These are phyloP conservation scores for Eutolmus rufibarbis DNA, from an alignment of 2,888 invertebrate genomes.

Conservation along the genomic window DNA sequence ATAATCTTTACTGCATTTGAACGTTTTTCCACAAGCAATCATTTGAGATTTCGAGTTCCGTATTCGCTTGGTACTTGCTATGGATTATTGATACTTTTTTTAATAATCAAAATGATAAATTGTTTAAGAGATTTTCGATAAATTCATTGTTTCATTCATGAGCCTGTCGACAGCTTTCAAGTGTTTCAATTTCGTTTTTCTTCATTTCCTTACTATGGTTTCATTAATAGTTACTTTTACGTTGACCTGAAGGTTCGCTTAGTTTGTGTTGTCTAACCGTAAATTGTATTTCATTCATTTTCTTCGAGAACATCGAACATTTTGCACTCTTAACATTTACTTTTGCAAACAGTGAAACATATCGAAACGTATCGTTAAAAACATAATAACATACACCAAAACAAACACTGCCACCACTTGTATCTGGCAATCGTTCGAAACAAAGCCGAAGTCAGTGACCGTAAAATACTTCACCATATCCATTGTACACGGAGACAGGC, in stretches of 20 bases:
- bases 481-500: slow-evolving; percentile 5
- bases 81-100: not conserved
- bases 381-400: not conserved
- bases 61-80: slow-evolving; percentile 16
- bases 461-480: not conserved
- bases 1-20: not conserved
- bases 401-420: not conserved
- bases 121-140: not conserved
- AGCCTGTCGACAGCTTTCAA: slow-evolving; percentile 32
- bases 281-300: slow-evolving; percentile 27
- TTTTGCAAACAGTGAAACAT: slow-evolving; percentile 22
- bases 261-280: slow-evolving; percentile 26
- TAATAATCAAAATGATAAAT: not conserved
- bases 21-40: not conserved
- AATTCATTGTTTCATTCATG: slow-evolving; percentile 25
- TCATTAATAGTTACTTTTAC: not conserved
- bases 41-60: slow-evolving; percentile 9
- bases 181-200: not conserved
- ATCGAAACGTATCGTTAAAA: not conserved
- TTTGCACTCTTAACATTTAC: not conserved
- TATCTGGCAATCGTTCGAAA: not conserved
- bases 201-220: slow-evolving; percentile 12
- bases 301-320: slow-evolving; percentile 6
- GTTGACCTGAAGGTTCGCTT: not conserved
- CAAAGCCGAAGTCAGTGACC: slow-evolving; percentile 5